phyloP scores from a whole-genome alignment of 1,140 invertebrate species.

The Drosophila persimilis region DNA sequence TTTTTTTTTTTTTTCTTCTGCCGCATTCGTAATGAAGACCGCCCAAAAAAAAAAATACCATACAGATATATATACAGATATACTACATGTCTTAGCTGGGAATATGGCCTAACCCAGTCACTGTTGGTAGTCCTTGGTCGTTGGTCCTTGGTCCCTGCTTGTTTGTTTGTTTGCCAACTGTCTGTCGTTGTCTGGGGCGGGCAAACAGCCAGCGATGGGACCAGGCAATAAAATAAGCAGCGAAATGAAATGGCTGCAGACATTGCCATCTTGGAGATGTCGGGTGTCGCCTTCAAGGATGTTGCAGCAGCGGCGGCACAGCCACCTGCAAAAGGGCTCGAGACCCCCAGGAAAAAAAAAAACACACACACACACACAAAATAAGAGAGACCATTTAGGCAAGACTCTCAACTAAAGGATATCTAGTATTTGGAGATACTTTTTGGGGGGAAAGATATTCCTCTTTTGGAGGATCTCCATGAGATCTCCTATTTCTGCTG shows the following conservation, averaged over 20 bases:
- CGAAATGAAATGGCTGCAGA: slow-evolving; percentile 76
- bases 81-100: neutral
- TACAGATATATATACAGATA: neutral
- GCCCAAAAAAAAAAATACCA: slow-evolving; percentile 8
- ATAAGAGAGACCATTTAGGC: too few relatives aligned
- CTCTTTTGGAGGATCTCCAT: too few relatives aligned
- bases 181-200: slow-evolving; percentile 44
- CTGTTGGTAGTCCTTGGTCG: neutral
- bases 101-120: slow-evolving; percentile 46
- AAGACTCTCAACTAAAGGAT: too few relatives aligned
- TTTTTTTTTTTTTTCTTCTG: slow-evolving; percentile 17
- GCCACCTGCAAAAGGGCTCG: slow-evolving; percentile 30
- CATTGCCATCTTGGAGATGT: slow-evolving; percentile 46
- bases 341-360: neutral
- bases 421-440: too few relatives aligned
- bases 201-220: slow-evolving; percentile 28
- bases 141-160: slow-evolving; percentile 24
- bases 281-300: slow-evolving; percentile 17
- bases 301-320: slow-evolving; percentile 10
- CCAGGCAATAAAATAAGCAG: slow-evolving; percentile 73
- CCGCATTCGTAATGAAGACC: slow-evolving; percentile 63
- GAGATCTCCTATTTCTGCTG: too few relatives aligned
- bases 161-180: slow-evolving; percentile 72
- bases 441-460: slow-evolving; percentile 3
- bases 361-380: slow-evolving; percentile 3